Percentiles rank a stretch among this genome's conserved stretches.
phyloP scores from a whole-genome alignment of 2,113 vertebrate genomes.

The Petrocephalus zakoni region DNA sequence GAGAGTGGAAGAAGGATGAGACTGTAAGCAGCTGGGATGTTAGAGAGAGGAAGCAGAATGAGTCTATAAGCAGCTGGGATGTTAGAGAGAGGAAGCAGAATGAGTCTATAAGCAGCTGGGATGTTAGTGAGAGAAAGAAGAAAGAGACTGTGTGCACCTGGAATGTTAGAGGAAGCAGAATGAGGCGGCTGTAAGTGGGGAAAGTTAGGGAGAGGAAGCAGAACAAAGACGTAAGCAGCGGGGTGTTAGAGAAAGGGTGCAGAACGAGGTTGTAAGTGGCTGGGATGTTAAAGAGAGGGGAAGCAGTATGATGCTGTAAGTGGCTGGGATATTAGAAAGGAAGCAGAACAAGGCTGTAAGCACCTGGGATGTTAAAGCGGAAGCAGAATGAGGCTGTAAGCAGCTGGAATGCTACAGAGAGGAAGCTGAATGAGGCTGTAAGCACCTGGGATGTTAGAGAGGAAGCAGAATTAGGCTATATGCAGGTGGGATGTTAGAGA shows the following conservation, averaged over 20 bases:
- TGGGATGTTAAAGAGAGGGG: constrained; percentile 8
- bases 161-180: neutral
- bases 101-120: neutral
- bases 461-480: neutral
- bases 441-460: neutral
- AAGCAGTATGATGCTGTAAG: neutral
- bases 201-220: constrained; percentile 4
- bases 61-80: neutral
- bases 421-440: neutral
- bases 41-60: constrained; percentile 3
- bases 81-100: neutral
- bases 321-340: constrained; percentile 4
- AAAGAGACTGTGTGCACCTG: neutral
- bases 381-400: neutral
- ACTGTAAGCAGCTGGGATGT: neutral
- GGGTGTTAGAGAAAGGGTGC: constrained; percentile 5
- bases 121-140: neutral
- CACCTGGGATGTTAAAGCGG: neutral
- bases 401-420: neutral
- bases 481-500: neutral
- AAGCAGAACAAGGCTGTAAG: neutral
- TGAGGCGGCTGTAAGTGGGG: neutral
- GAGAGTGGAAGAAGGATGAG: neutral
- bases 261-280: neutral
- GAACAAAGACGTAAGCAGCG: neutral